Evolutionary conservation across 1,140 invertebrate genomes (phyloP).

Genomic region (Cyclargus thomasi): DNA sequence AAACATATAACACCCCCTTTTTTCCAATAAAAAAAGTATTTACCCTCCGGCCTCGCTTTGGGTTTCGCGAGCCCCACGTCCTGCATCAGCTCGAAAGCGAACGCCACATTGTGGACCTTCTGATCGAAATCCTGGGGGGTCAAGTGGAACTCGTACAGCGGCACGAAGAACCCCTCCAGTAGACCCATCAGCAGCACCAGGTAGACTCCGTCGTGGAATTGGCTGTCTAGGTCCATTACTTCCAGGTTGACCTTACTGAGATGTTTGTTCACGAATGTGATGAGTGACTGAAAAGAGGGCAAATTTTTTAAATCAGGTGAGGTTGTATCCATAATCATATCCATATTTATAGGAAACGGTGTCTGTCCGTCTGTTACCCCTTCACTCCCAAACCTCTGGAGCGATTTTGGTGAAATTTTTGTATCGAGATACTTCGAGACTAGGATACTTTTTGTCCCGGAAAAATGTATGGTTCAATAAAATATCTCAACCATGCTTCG

Average conservation of each 20-base stretch:
- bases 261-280: slow-evolving; percentile 99
- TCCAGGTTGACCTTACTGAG: slow-evolving; percentile 97
- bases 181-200: slow-evolving; percentile 96
- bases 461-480: too few relatives aligned
- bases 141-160: slow-evolving; percentile 94
- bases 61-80: slow-evolving; percentile 97
- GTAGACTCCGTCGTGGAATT: slow-evolving; percentile 98
- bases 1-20: too few relatives aligned
- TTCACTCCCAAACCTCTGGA: too few relatives aligned
- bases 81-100: slow-evolving; percentile 98
- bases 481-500: too few relatives aligned
- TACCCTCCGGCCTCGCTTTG: slow-evolving; percentile 97
- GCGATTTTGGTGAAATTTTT: too few relatives aligned
- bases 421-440: too few relatives aligned
- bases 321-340: too few relatives aligned
- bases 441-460: too few relatives aligned
- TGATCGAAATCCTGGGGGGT: slow-evolving; percentile 93
- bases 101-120: slow-evolving; percentile 96
- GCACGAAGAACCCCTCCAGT: slow-evolving; percentile 98
- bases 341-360: too few relatives aligned
- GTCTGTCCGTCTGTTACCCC: too few relatives aligned
- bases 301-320: too few relatives aligned
- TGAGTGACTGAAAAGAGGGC: slow-evolving; percentile 82
- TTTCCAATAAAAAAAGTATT: background rate
- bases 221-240: slow-evolving; percentile 93